phyloP scores from a whole-genome alignment of 2,888 invertebrate species.

The Spicauda simplicius region DNA sequence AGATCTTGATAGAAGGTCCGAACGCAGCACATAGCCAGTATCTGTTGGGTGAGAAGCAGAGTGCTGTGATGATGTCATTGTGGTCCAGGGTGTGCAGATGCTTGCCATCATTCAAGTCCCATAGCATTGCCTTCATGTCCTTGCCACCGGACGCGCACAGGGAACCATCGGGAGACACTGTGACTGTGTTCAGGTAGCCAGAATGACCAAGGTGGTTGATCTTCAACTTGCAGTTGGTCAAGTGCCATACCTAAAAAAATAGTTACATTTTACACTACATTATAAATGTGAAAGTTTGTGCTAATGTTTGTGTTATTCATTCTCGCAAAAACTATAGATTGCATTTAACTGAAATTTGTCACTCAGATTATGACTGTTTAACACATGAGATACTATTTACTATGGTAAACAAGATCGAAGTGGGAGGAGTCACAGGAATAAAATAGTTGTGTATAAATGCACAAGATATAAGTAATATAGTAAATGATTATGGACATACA shows the following conservation, averaged over 20 bases:
- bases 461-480: no score
- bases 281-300: no score
- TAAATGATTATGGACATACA: no score
- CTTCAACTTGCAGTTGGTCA: constrained; percentile 99
- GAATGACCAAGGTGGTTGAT: constrained; percentile 99
- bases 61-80: constrained; percentile 98
- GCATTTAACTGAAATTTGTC: no score
- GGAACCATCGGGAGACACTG: constrained; percentile 99
- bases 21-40: constrained; percentile 99
- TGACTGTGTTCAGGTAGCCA: constrained; percentile 99
- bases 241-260: constrained; percentile 94
- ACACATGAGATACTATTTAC: no score
- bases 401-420: no score
- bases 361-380: no score
- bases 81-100: constrained; percentile 99
- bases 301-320: no score
- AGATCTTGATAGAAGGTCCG: constrained; percentile 99
- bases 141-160: constrained; percentile 99
- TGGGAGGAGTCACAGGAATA: no score
- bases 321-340: no score
- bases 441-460: no score
- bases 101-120: constrained; percentile 99
- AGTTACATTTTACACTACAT: not conserved
- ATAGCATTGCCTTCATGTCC: constrained; percentile 99
- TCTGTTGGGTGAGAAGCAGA: constrained; percentile 99